phyloP scores from a whole-genome alignment of 1,140 invertebrate species.

The Neodiprion lecontei region DNA sequence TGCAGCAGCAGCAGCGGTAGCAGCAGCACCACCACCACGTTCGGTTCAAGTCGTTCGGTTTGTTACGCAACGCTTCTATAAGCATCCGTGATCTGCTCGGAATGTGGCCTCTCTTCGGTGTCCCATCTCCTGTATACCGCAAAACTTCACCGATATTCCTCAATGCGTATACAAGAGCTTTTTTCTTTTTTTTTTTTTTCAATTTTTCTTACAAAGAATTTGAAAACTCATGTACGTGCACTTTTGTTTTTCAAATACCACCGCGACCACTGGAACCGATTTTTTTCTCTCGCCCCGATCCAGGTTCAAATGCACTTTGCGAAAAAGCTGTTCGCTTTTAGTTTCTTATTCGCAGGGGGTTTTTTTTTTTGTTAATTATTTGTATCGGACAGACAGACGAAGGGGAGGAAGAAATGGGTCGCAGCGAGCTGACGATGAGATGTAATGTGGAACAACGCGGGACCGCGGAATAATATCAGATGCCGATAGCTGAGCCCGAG shows the following conservation, averaged over 20 bases:
- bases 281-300: background rate
- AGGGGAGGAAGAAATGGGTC: too few relatives aligned
- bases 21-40: slow-evolving; percentile 24
- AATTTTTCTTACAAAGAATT: background rate
- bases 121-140: too few relatives aligned
- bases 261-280: background rate
- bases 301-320: too few relatives aligned
- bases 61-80: slow-evolving; percentile 62
- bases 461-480: too few relatives aligned
- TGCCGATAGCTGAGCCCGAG: too few relatives aligned
- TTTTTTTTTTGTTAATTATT: too few relatives aligned
- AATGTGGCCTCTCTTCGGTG: slow-evolving; percentile 42
- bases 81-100: slow-evolving; percentile 61
- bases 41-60: slow-evolving; percentile 28
- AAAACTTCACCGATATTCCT: background rate
- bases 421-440: too few relatives aligned
- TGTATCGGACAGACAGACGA: too few relatives aligned
- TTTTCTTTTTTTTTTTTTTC: background rate
- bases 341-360: too few relatives aligned
- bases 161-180: background rate
- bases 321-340: too few relatives aligned
- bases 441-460: too few relatives aligned
- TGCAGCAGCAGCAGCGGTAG: slow-evolving; percentile 8
- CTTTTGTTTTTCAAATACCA: background rate
- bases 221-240: background rate